Percentiles rank a stretch among this genome's conserved stretches.
Evolutionary conservation across 1,140 invertebrate species (phyloP).

Genomic region (Brachionus manjavacas): DNA sequence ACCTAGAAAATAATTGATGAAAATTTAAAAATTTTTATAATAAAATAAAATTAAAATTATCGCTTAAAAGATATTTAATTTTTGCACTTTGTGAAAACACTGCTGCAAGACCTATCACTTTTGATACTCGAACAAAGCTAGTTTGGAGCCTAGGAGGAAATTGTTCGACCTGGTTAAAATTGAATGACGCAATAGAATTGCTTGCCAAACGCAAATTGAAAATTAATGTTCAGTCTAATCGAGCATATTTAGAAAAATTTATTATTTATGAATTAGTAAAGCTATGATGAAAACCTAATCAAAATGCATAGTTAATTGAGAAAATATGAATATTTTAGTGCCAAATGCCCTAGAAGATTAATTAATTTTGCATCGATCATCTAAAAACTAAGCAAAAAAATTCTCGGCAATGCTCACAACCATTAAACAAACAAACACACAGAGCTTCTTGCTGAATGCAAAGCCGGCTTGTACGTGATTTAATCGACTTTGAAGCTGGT

Average conservation of each 20-base stretch:
- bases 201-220: background rate
- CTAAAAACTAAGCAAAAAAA: background rate
- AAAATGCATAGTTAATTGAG: background rate
- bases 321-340: background rate
- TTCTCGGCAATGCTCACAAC: background rate
- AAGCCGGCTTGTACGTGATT: background rate
- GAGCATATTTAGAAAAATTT: background rate
- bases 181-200: background rate
- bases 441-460: background rate
- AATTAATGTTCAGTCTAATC: background rate
- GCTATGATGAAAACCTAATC: background rate
- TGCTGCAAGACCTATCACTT: background rate
- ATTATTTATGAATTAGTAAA: background rate
- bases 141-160: background rate
- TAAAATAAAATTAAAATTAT: no score
- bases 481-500: background rate
- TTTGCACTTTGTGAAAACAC: background rate
- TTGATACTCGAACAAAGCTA: background rate
- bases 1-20: no score
- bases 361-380: background rate
- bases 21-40: no score
- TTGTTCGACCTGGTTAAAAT: background rate
- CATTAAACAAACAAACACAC: background rate
- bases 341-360: background rate
- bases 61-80: no score